phyloP scores from a whole-genome alignment of 2,113 vertebrate genomes.

The Tachysurus fulvidraco region DNA sequence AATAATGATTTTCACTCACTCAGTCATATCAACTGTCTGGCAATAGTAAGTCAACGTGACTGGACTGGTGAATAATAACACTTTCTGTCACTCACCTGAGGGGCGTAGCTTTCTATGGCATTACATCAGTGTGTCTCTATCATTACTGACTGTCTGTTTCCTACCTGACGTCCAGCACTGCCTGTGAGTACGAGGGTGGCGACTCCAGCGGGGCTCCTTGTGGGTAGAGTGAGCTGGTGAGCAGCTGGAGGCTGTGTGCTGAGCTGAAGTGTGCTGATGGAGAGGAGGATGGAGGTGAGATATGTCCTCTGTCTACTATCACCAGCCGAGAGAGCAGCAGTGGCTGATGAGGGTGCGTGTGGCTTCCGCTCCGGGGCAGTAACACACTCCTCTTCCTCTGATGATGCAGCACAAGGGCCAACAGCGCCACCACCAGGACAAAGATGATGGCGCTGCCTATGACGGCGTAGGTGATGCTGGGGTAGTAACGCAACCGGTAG shows the following conservation, averaged over 20 bases:
- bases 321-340: slow-evolving; percentile 92
- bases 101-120: neutral
- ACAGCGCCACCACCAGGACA: slow-evolving; percentile 88
- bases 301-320: slow-evolving; percentile 87
- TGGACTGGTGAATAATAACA: neutral
- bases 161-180: slow-evolving; percentile 90
- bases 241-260: slow-evolving; percentile 84
- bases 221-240: slow-evolving; percentile 80
- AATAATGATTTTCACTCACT: neutral
- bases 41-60: neutral
- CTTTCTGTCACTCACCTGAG: neutral
- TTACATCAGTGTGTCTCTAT: neutral
- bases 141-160: neutral
- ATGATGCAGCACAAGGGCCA: slow-evolving; percentile 92
- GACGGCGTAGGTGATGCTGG: slow-evolving; percentile 93
- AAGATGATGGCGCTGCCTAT: slow-evolving; percentile 95
- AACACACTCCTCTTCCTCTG: slow-evolving; percentile 92
- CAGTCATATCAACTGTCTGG: neutral
- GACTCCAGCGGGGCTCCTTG: slow-evolving; percentile 78
- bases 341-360: slow-evolving; percentile 87
- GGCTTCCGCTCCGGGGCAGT: slow-evolving; percentile 76
- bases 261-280: slow-evolving; percentile 81
- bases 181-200: slow-evolving; percentile 92
- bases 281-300: slow-evolving; percentile 74
- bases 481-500: slow-evolving; percentile 90